Percentiles rank a stretch among this genome's conserved stretches.
These are phyloP conservation scores for Pteromalus puparum DNA, from an alignment of 1,140 invertebrate species.

Conservation along the genomic window DNA sequence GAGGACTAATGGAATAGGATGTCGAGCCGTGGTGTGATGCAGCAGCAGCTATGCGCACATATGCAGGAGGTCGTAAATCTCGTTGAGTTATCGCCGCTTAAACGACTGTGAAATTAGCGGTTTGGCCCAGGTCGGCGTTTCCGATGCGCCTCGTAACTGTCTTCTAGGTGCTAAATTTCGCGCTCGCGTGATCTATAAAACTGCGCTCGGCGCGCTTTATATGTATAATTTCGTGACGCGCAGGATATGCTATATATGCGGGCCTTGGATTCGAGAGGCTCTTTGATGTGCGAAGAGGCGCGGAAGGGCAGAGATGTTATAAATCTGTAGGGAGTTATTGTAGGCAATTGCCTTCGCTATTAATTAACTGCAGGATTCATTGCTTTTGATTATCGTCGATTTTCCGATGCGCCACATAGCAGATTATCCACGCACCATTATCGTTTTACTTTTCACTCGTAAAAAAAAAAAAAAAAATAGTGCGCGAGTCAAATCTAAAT, in stretches of 20 bases:
- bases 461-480: too few relatives aligned
- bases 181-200: neutral
- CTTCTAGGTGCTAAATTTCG: slow-evolving; percentile 72
- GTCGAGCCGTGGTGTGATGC: slow-evolving; percentile 60
- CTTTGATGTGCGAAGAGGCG: neutral
- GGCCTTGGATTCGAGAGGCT: neutral
- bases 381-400: too few relatives aligned
- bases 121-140: slow-evolving; percentile 61
- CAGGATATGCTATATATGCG: neutral
- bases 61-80: slow-evolving; percentile 68
- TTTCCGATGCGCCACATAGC: too few relatives aligned
- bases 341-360: too few relatives aligned
- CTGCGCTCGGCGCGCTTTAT: neutral
- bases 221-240: neutral
- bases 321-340: too few relatives aligned
- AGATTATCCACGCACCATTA: too few relatives aligned
- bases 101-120: slow-evolving; percentile 76
- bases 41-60: slow-evolving; percentile 50
- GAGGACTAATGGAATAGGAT: slow-evolving; percentile 73
- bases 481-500: too few relatives aligned
- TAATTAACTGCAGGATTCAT: too few relatives aligned
- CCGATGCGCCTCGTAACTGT: slow-evolving; percentile 72
- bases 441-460: too few relatives aligned
- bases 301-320: too few relatives aligned
- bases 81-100: slow-evolving; percentile 72